Conservation (phyloP, 2,888 invertebrate genomes). For the Drosophila putrida region DNA sequence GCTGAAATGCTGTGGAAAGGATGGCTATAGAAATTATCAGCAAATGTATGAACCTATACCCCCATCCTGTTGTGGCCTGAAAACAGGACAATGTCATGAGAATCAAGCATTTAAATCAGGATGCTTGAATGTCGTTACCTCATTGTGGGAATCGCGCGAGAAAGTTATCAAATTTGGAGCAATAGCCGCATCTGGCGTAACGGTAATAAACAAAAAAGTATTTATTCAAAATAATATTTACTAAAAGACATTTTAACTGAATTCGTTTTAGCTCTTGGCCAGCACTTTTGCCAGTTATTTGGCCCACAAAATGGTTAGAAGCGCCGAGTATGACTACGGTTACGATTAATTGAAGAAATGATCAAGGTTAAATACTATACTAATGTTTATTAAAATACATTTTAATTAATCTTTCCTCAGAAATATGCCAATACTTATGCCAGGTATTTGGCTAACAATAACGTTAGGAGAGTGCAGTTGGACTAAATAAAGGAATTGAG, state of each 20-base stretch:
- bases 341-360: not conserved
- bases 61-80: slow-evolving; percentile 19
- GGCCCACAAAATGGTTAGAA: slow-evolving; percentile 15
- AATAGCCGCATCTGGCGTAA: slow-evolving; percentile 5
- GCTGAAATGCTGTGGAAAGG: slow-evolving; percentile 30
- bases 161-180: slow-evolving; percentile 10
- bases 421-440: no score
- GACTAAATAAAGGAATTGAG: not conserved
- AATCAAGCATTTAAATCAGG: not conserved
- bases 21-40: not conserved
- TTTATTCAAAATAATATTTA: not conserved
- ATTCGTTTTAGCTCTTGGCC: slow-evolving; percentile 12
- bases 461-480: no score
- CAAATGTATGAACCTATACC: not conserved
- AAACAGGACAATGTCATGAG: not conserved
- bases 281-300: slow-evolving; percentile 22
- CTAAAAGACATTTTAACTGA: not conserved
- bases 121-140: not conserved
- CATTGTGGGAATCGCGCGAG: not conserved
- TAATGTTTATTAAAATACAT: no score
- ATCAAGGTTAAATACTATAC: no score
- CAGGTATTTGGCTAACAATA: no score
- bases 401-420: no score
- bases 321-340: not conserved
- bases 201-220: slow-evolving; percentile 12